Conservation (phyloP, 2,113 vertebrate species). For the Catagonus wagneri region DNA sequence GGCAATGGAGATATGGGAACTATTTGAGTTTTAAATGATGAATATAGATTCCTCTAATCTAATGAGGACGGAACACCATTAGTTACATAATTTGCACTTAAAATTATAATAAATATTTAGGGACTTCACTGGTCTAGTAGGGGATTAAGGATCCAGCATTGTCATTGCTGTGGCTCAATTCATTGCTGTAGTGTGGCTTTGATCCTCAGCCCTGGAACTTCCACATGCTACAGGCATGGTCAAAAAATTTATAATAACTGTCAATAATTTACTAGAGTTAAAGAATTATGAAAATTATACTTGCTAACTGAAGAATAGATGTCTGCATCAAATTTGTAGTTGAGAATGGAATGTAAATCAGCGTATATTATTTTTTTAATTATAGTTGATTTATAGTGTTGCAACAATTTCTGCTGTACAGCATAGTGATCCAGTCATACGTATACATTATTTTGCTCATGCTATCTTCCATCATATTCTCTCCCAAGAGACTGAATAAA, state of each 20-base stretch:
- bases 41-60: not conserved
- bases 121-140: no score
- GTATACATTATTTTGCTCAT: no score
- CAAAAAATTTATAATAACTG: not conserved
- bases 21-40: not conserved
- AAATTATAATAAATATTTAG: not conserved
- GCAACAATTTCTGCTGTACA: no score
- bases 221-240: no score
- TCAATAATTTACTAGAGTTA: not conserved
- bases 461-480: no score
- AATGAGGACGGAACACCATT: not conserved
- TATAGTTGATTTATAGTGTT: no score
- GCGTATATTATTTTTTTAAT: not conserved
- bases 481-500: no score
- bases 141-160: no score
- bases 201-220: no score
- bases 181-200: no score
- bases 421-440: no score
- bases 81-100: not conserved
- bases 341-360: not conserved
- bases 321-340: not conserved
- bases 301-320: slow-evolving; percentile 8
- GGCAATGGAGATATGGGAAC: not conserved
- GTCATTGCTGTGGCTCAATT: no score
- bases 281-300: not conserved